Evolutionary conservation across 2,797 vertebrate genomes (phyloP).

Genomic region (Mormyrops attenuatus): DNA sequence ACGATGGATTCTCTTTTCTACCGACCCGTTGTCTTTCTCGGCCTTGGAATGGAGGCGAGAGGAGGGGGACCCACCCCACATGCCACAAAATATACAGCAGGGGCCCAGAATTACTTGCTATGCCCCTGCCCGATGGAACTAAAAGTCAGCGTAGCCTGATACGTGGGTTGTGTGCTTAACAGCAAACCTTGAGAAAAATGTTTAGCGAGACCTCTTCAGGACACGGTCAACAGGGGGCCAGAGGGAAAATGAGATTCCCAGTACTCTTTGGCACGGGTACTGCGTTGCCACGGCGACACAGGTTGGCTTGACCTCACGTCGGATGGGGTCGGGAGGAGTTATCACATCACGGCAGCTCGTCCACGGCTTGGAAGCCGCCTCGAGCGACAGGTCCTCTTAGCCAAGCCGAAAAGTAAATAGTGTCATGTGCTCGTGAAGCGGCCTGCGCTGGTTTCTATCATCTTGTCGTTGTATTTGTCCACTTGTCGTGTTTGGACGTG

Average conservation of each 20-base stretch:
- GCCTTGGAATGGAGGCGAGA: not conserved
- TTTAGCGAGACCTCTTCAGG: conserved; percentile 22
- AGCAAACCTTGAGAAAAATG: conserved; percentile 18
- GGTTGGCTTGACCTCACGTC: not conserved
- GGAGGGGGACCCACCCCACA: not conserved
- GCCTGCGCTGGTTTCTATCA: not conserved
- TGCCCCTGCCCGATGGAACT: not conserved
- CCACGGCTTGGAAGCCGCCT: not conserved
- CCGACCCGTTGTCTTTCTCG: not conserved
- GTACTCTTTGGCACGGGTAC: not conserved
- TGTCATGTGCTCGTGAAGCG: not conserved
- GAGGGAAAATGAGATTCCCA: not conserved
- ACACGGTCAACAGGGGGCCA: not conserved
- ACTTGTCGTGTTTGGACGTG: not conserved
- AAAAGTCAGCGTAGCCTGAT: not conserved
- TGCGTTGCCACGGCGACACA: not conserved
- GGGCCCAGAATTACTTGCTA: not conserved
- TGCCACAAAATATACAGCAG: not conserved
- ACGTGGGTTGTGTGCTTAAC: not conserved
- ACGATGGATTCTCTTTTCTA: not conserved
- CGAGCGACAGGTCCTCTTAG: not conserved
- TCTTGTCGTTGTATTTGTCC: conserved; percentile 3
- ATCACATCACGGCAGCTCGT: not conserved
- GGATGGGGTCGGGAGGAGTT: not conserved
- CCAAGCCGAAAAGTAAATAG: not conserved